Percentiles rank a stretch among this genome's conserved stretches.
phyloP scores from a whole-genome alignment of 2,113 vertebrate species.

The Saiga tatarica region DNA sequence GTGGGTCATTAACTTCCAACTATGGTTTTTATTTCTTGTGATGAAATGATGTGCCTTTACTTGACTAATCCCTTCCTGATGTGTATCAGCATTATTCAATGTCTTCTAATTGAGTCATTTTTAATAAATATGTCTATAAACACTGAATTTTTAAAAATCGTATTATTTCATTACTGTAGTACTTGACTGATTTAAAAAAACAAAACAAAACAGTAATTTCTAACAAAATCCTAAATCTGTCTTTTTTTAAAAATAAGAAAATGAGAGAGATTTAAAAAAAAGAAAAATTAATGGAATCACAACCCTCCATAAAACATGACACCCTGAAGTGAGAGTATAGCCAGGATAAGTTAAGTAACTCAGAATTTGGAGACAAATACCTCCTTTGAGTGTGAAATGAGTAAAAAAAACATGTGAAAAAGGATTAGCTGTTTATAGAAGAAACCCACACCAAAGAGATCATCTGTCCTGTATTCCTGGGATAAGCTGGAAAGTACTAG shows the following conservation, averaged over 20 bases:
- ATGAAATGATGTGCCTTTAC: slow-evolving; percentile 75
- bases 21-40: slow-evolving; percentile 77
- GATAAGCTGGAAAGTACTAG: not conserved
- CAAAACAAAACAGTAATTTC: slow-evolving; percentile 77
- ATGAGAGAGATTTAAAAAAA: slow-evolving; percentile 25
- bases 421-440: not conserved
- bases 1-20: slow-evolving; percentile 52
- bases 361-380: not conserved
- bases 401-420: not conserved
- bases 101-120: slow-evolving; percentile 76
- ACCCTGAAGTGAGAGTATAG: not conserved
- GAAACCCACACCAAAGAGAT: not conserved
- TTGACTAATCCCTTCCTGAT: slow-evolving; percentile 58
- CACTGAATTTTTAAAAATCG: slow-evolving; percentile 74
- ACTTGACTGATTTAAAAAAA: slow-evolving; percentile 75
- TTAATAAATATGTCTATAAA: slow-evolving; percentile 77
- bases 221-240: slow-evolving; percentile 65
- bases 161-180: slow-evolving; percentile 76
- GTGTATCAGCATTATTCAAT: slow-evolving; percentile 48
- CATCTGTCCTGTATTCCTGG: not conserved
- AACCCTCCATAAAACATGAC: not conserved
- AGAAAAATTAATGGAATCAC: not conserved
- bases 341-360: not conserved
- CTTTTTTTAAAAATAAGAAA: slow-evolving; percentile 78
- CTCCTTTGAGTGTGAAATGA: not conserved